phyloP scores from a whole-genome alignment of 1,140 invertebrate species.

The Achatina immaculata region DNA sequence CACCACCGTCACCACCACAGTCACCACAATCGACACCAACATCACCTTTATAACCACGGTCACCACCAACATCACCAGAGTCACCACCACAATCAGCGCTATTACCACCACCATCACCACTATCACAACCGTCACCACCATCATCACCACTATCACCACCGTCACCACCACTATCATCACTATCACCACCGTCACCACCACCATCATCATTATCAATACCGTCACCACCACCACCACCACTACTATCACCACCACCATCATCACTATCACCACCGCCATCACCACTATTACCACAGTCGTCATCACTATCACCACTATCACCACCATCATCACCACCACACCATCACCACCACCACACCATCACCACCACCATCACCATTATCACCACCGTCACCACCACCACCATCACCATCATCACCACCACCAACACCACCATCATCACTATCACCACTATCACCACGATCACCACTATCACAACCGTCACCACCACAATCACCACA shows the following conservation, averaged over 20 bases:
- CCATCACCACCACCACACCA: too few relatives aligned
- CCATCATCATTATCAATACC: constrained; percentile 14
- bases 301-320: too few relatives aligned
- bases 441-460: too few relatives aligned
- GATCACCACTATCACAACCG: too few relatives aligned
- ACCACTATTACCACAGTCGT: not conserved
- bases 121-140: not conserved
- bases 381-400: not conserved
- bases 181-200: not conserved
- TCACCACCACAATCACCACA: too few relatives aligned
- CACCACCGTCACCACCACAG: not conserved
- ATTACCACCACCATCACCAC: too few relatives aligned
- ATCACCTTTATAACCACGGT: not conserved
- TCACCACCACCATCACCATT: not conserved
- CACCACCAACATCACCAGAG: not conserved
- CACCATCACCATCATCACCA: not conserved
- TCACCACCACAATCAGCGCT: not conserved
- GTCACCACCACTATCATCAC: not conserved
- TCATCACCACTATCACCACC: not conserved
- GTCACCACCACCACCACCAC: constrained; percentile 13
- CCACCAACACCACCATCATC: not conserved
- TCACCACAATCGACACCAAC: not conserved
- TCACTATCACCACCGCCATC: not conserved
- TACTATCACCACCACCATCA: not conserved
- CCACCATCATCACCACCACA: too few relatives aligned